Percentiles rank a stretch among this genome's conserved stretches.
phyloP scores from a whole-genome alignment of 2,113 vertebrate species.

The Phyllostomus discolor region DNA sequence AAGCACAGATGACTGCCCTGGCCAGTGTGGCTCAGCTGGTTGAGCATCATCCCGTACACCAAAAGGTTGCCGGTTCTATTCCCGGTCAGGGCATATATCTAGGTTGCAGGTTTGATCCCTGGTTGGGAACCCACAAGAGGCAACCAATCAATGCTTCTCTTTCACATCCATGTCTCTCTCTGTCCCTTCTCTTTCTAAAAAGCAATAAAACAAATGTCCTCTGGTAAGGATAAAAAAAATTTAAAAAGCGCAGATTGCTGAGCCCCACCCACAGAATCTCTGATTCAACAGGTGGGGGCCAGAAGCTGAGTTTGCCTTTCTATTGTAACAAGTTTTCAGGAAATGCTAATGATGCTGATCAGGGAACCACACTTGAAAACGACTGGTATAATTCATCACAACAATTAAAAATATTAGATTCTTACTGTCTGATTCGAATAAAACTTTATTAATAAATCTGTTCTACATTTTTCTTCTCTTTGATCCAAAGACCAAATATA shows the following conservation, averaged over 20 bases:
- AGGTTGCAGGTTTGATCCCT: too few relatives aligned
- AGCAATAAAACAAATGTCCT: too few relatives aligned
- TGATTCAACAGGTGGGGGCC: background rate
- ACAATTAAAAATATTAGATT: background rate
- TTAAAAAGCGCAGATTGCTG: background rate
- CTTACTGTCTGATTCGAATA: background rate
- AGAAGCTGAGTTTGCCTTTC: background rate
- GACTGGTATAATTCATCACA: background rate
- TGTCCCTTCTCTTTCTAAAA: too few relatives aligned
- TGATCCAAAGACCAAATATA: background rate
- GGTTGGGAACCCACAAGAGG: too few relatives aligned
- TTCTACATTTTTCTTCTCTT: background rate
- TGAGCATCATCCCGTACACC: too few relatives aligned
- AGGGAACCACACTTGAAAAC: background rate
- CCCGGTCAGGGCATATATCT: too few relatives aligned
- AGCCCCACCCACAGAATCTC: background rate
- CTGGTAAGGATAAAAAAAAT: too few relatives aligned
- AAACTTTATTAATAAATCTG: background rate
- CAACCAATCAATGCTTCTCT: too few relatives aligned
- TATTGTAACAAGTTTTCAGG: background rate
- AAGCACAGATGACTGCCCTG: background rate
- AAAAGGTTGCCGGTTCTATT: too few relatives aligned
- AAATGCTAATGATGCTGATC: background rate
- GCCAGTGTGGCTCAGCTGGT: too few relatives aligned
- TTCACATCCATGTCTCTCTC: too few relatives aligned